These are phyloP conservation scores for Pollicipes pollicipes DNA, from an alignment of 1,140 invertebrate genomes.

Conservation along the genomic window DNA sequence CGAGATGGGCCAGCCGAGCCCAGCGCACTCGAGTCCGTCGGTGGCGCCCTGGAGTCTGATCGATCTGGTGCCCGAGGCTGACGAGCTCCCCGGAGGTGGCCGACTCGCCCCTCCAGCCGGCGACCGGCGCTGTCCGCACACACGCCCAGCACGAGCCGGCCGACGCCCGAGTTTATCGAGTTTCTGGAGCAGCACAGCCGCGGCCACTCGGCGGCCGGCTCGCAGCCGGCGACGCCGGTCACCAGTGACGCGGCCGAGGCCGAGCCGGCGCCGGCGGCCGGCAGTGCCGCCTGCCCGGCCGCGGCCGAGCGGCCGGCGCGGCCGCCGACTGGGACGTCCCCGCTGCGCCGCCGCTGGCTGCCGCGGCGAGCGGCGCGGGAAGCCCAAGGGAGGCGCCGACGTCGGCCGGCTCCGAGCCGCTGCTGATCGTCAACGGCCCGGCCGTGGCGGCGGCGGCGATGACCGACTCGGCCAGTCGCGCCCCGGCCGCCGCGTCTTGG, in stretches of 20 bases:
- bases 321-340: no score
- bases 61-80: background rate
- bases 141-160: background rate
- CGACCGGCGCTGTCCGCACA: background rate
- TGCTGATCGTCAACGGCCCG: background rate
- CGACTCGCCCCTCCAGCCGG: no score
- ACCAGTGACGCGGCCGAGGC: background rate
- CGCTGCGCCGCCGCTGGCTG: no score
- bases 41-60: background rate
- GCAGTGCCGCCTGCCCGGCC: no score
- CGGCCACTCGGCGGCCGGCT: background rate
- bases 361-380: no score
- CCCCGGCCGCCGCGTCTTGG: no score
- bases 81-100: background rate
- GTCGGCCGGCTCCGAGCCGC: background rate
- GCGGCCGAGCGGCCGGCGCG: no score
- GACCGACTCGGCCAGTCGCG: background rate
- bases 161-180: background rate
- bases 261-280: no score
- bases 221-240: background rate
- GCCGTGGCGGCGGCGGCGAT: no score
- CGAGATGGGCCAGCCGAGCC: no score
- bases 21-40: background rate
- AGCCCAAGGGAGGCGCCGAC: no score
- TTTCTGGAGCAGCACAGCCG: background rate